A percentile compares a stretch with the other conserved stretches of the same genome.
phyloP scores from a whole-genome alignment of 2,888 invertebrate species.

The Steinernema scapterisci region DNA sequence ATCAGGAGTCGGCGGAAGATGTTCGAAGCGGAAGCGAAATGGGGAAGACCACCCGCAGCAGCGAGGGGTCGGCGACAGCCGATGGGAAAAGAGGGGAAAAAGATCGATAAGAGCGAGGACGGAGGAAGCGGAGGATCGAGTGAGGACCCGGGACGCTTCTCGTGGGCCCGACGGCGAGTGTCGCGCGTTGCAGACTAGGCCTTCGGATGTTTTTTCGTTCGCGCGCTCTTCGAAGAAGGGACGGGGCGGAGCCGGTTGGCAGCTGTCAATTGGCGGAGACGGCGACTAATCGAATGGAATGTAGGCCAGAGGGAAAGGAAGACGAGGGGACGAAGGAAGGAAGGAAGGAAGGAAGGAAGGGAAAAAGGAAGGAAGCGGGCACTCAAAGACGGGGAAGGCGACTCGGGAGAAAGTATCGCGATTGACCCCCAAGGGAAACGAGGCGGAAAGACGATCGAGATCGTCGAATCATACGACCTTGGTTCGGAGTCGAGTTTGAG shows the following conservation, averaged over 20 bases:
- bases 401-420: background rate
- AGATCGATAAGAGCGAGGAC: slow-evolving; percentile 8
- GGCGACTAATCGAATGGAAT: slow-evolving; percentile 19
- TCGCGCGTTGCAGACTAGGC: slow-evolving; percentile 10
- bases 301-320: slow-evolving; percentile 2
- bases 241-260: slow-evolving; percentile 16
- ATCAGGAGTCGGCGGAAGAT: slow-evolving; percentile 12
- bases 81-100: background rate
- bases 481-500: background rate
- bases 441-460: slow-evolving; percentile 15
- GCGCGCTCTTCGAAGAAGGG: slow-evolving; percentile 23
- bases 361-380: background rate
- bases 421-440: slow-evolving; percentile 12
- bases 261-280: slow-evolving; percentile 28
- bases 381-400: background rate
- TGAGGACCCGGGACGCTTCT: slow-evolving; percentile 22
- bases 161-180: slow-evolving; percentile 18
- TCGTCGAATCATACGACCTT: slow-evolving; percentile 1
- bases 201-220: slow-evolving; percentile 25
- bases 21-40: slow-evolving; percentile 8
- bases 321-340: background rate
- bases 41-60: slow-evolving; percentile 15
- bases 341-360: background rate
- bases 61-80: slow-evolving; percentile 9
- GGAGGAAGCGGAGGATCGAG: slow-evolving; percentile 9